Evolutionary conservation across 2,113 vertebrate species (phyloP).

Genomic region (Pholis gunnellus): DNA sequence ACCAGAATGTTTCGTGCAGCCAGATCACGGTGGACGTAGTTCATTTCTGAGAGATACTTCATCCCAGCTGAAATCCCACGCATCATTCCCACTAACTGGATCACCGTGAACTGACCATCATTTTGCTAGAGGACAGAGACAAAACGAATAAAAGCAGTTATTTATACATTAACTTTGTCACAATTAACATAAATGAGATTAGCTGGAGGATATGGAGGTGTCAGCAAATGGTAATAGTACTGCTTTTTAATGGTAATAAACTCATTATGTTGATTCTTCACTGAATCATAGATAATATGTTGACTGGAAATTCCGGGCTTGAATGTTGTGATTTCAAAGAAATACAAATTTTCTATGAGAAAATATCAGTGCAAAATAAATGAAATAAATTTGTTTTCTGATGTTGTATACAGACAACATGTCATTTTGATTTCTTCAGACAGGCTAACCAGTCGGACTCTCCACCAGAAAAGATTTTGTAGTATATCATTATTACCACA

Average conservation of each 20-base stretch:
- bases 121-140: slow-evolving; percentile 89
- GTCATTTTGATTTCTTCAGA: slow-evolving; percentile 2
- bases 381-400: slow-evolving; percentile 15
- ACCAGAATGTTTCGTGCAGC: slow-evolving; percentile 98
- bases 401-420: neutral
- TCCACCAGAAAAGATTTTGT: slow-evolving; percentile 15
- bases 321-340: neutral
- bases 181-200: slow-evolving; percentile 12
- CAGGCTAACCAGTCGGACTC: slow-evolving; percentile 9
- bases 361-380: neutral
- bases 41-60: slow-evolving; percentile 99
- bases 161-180: slow-evolving; percentile 5
- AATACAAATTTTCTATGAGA: neutral
- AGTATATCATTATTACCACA: slow-evolving; percentile 21
- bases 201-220: slow-evolving; percentile 27
- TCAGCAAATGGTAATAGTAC: slow-evolving; percentile 8
- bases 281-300: slow-evolving; percentile 4
- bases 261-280: neutral
- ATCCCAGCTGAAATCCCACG: slow-evolving; percentile 96
- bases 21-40: slow-evolving; percentile 96
- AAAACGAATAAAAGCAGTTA: slow-evolving; percentile 23
- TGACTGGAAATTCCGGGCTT: neutral
- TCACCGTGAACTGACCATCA: slow-evolving; percentile 97
- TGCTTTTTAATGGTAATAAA: slow-evolving; percentile 2
- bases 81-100: slow-evolving; percentile 99